Percentiles rank a stretch among this genome's conserved stretches.
Conservation (phyloP, 2,888 invertebrate species). For the Hypercompe scribonia region DNA sequence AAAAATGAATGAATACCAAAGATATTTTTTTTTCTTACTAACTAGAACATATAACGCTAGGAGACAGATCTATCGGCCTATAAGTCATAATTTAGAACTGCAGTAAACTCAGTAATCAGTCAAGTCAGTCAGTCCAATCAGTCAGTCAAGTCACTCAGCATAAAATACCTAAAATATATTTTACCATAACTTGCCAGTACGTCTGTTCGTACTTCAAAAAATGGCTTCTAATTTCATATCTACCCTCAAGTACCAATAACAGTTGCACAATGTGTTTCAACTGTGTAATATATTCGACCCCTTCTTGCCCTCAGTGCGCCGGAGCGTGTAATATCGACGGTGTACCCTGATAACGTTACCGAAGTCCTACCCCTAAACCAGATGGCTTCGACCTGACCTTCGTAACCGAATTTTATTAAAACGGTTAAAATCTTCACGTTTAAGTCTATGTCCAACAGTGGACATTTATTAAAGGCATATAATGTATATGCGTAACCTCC, state of each 20-base stretch:
- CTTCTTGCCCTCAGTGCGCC: slow-evolving; percentile 20
- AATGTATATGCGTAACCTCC: not conserved
- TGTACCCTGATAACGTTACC: slow-evolving; percentile 33
- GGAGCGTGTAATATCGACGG: slow-evolving; percentile 40
- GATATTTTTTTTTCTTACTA: not conserved
- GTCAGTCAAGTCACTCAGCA: not conserved
- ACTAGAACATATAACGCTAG: not conserved
- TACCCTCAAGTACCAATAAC: slow-evolving; percentile 17
- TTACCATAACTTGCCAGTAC: not conserved
- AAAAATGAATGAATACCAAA: too few relatives aligned
- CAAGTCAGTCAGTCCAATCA: not conserved
- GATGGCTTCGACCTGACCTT: slow-evolving; percentile 17
- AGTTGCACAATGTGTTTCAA: slow-evolving; percentile 32
- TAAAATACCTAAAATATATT: not conserved
- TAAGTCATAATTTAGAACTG: too few relatives aligned
- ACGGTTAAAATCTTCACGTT: not conserved
- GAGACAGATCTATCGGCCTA: too few relatives aligned
- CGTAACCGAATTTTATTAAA: slow-evolving; percentile 4
- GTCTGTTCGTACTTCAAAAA: not conserved
- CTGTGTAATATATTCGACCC: slow-evolving; percentile 14
- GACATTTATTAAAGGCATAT: too few relatives aligned
- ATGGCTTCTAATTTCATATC: not conserved
- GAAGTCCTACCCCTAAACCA: slow-evolving; percentile 13
- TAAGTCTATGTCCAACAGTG: too few relatives aligned
- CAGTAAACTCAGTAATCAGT: not conserved